These are phyloP conservation scores for Agonopterix subpropinquella DNA, from an alignment of 2,888 invertebrate genomes.

Conservation along the genomic window DNA sequence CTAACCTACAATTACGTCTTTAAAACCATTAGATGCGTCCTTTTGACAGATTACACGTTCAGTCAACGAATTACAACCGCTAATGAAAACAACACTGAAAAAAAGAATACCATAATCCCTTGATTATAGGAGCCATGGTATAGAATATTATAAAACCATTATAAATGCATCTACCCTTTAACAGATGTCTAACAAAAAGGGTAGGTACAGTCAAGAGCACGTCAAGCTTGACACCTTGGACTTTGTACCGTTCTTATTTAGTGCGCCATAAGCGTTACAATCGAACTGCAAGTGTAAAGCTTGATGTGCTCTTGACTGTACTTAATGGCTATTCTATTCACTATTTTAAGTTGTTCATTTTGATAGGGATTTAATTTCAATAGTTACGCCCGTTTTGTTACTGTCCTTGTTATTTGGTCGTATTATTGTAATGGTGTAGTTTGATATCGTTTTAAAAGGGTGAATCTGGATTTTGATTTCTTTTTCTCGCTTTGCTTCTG, in stretches of 20 bases:
- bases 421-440: conserved; percentile 10
- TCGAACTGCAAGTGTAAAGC: too few species aligned
- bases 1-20: conserved; percentile 58
- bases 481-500: too few species aligned
- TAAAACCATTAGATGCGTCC: conserved; percentile 44
- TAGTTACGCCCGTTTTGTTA: conserved; percentile 23
- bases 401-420: conserved; percentile 10
- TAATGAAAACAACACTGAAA: conserved; percentile 70
- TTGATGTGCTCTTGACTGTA: too few species aligned
- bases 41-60: conserved; percentile 55
- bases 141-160: conserved; percentile 61
- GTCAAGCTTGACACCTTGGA: too few species aligned
- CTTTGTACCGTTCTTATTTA: too few species aligned
- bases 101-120: conserved; percentile 61
- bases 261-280: too few species aligned
- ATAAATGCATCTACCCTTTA: conserved; percentile 66
- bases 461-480: too few species aligned
- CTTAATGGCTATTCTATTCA: conserved; percentile 44
- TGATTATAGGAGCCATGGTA: conserved; percentile 55
- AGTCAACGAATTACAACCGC: conserved; percentile 37
- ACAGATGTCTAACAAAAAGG: conserved; percentile 41
- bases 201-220: too few species aligned
- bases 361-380: conserved; percentile 43
- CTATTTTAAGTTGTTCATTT: conserved; percentile 40
- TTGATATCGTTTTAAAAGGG: not conserved